phyloP scores from a whole-genome alignment of 2,113 vertebrate genomes.

The Gadus chalcogrammus region DNA sequence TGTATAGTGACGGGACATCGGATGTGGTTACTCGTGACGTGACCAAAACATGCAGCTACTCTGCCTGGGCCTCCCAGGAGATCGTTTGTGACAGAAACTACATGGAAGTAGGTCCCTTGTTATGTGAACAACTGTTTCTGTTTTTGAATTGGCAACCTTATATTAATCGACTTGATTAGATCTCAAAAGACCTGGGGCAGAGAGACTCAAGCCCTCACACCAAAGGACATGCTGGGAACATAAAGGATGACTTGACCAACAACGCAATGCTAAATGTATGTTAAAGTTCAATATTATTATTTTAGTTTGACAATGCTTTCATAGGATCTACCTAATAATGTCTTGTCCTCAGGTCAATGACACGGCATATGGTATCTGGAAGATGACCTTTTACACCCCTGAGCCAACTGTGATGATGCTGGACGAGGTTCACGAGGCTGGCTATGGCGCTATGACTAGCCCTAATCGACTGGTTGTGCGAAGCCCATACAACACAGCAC shows the following conservation, averaged over 20 bases:
- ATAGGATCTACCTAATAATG: not conserved
- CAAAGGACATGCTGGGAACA: not conserved
- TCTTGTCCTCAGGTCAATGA: slow-evolving; percentile 7
- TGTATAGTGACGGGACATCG: slow-evolving; percentile 38
- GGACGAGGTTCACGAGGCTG: slow-evolving; percentile 58
- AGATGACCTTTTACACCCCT: slow-evolving; percentile 66
- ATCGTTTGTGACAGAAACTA: slow-evolving; percentile 71
- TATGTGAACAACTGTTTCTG: not conserved
- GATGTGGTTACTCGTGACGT: slow-evolving; percentile 48
- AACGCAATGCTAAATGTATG: slow-evolving; percentile 26
- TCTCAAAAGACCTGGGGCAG: slow-evolving; percentile 41
- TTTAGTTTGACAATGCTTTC: not conserved
- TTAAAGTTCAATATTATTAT: not conserved
- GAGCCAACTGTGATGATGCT: slow-evolving; percentile 55
- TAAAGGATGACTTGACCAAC: not conserved
- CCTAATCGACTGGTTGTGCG: slow-evolving; percentile 58
- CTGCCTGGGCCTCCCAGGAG: slow-evolving; percentile 64
- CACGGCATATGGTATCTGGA: slow-evolving; percentile 59
- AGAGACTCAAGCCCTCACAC: not conserved
- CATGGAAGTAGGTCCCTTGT: slow-evolving; percentile 65
- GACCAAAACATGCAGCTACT: slow-evolving; percentile 52
- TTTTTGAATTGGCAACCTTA: not conserved
- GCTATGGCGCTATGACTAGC: slow-evolving; percentile 54
- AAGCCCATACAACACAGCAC: slow-evolving; percentile 59
- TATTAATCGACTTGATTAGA: slow-evolving; percentile 20